Base-by-base conservation (phyloP, 1,140 invertebrate species). In the Doryteuthis pealeii region DNA sequence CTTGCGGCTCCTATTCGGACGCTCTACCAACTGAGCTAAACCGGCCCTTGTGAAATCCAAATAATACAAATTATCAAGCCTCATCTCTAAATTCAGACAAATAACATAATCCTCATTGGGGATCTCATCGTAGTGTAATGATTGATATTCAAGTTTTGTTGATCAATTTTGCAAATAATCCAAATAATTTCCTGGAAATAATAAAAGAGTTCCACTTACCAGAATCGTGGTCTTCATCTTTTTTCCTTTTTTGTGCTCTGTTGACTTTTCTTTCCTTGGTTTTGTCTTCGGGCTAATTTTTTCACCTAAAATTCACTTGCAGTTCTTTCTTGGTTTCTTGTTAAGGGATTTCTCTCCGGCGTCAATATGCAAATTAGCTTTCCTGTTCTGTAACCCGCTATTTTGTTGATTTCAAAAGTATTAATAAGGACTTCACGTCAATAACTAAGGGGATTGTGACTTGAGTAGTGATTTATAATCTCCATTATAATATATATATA, bases 201-300 rank as follows among this genome's bases (percentile, higher is more conserved):
- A n/a, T n/a, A n/a, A n/a, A n/a, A n/a, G n/a, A n/a, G n/a, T n/a
- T n/a, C n/a, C n/a, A n/a, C n/a, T n/a, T n/a, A 32, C 72, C 78
- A 14, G 79, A 80, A 69, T 85, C 82, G 67, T 79, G 80, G 43
- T 85, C 84, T n/a, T 86, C 83, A 26, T 83, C 81, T n/a, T 80
- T 77, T 70, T 81, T 84, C 35, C 78, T 76, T 67, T 78, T 80
- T 66, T 79, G 72, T 49, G 78, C 76, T 35, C 80, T 70, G 65
- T 67, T 68, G 72, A 10, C 66, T 68, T 26, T 78, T 75, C 45
- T 80, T 77, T 58, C 85, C 84, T 66, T 83, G 78, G 74, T 82
- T 86, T 72, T 86, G 84, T 62, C 84, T 77, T 32, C 84, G 76
- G 10, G 83, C 83, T 58, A 86, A 81, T 77, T 86, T 86, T 77